phyloP scores from a whole-genome alignment of 1,140 invertebrate species.

The Drosophila melanogaster region Release_6_plus_ISO1_MT NT_033777.3:12726001-12726500 shows the following conservation, averaged over 20 bases:
- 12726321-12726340: constrained; percentile 28
- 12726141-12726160: no score
- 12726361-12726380: constrained; percentile 8
- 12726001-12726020: constrained; percentile 6
- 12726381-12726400: constrained; percentile 7
- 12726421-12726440: constrained; percentile 83
- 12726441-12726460: constrained; percentile 77
- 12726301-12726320: constrained; percentile 9
- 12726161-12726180: no score
- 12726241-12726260: no score
- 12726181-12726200: no score
- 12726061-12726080: constrained; percentile 3
- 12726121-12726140: no score
- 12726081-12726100: constrained; percentile 15
- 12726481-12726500: not conserved
- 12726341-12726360: not conserved
- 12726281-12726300: not conserved
- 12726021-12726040: constrained; percentile 19
- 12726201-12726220: no score
- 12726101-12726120: not conserved
- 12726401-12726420: constrained; percentile 57
- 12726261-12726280: no score
- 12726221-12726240: no score
- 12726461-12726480: constrained; percentile 61
- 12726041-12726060: constrained; percentile 21